phyloP scores from a whole-genome alignment of 2,797 vertebrate genomes.

The Antennarius maculatus region DNA sequence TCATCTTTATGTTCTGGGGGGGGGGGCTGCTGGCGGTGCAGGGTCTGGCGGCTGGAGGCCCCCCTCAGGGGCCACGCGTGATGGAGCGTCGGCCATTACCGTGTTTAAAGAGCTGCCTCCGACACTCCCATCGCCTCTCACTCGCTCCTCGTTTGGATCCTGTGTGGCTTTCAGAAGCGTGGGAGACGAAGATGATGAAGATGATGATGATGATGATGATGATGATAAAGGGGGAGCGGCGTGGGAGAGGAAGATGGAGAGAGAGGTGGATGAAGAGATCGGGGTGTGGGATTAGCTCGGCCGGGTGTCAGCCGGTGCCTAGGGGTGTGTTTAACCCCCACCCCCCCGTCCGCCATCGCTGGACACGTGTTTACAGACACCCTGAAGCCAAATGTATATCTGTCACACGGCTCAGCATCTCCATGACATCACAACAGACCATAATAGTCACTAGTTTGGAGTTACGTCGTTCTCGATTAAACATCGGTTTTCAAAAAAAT shows the following conservation, averaged over 20 bases:
- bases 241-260: not conserved
- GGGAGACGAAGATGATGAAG: constrained; percentile 5
- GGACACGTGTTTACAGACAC: constrained; percentile 50
- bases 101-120: constrained; percentile 57
- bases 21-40: constrained; percentile 7
- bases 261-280: constrained; percentile 25
- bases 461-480: too few species aligned
- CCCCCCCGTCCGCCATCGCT: constrained; percentile 28
- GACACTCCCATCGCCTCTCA: constrained; percentile 24
- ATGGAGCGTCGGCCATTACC: constrained; percentile 55
- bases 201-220: too few species aligned
- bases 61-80: constrained; percentile 46
- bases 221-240: constrained; percentile 23
- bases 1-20: constrained; percentile 65
- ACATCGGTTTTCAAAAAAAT: too few species aligned
- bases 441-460: too few species aligned
- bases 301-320: constrained; percentile 39
- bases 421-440: constrained; percentile 23
- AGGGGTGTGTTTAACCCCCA: constrained; percentile 41
- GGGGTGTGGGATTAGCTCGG: constrained; percentile 43
- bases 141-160: constrained; percentile 43
- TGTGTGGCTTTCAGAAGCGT: constrained; percentile 27
- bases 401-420: constrained; percentile 16
- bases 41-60: constrained; percentile 34
- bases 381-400: constrained; percentile 22